Base-by-base conservation (phyloP, 2,113 vertebrate genomes). In the Myotis davidii region DNA sequence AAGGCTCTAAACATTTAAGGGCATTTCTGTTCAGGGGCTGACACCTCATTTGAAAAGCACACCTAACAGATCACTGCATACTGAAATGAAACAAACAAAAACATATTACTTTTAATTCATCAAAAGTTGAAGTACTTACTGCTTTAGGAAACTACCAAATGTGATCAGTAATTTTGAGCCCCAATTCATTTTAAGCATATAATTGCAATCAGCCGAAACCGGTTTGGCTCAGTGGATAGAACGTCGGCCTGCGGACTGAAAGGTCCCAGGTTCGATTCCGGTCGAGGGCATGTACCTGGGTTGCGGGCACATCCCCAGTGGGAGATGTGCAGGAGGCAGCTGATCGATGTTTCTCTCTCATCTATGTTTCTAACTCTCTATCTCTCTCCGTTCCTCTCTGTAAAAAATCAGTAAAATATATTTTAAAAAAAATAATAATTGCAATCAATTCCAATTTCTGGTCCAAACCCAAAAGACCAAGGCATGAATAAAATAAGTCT, bases 81-180 rank as follows among this genome's bases (percentile, higher is more conserved):
- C 0, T 78, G 54, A 32, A 82, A 87, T 74, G 17, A 76, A 94
- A 76, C 27, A 87, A 95, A 72, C 18, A 39, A 32, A 64, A n/a
- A 39, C 37, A 9, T 37, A 67, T 85, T 39, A 56, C 12, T 78
- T 72, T 54, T 56, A 92, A 79, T 23, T 45, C 25, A 65, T 50
- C 54, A 20, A 25, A 74, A 79, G 10, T 18, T 82, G 17, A 91
- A 90, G 4, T 72, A 76, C 6, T 54, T 87, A 82, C 18, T 54
- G 42, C 25, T 94, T 89, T 29, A 93, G 18, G 73, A 84, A 67
- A 76, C 23, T 78, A 88, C 29, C 56, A 94, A 91, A 74, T 59
- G 64, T 77, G 29, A 34, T 42, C 69, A 90, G 54, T 20, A 88
- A 32, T 52, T 70, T 3, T 72, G 39, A 88, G 72, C 3, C 18